Base-by-base conservation (phyloP, 2,888 invertebrate genomes). In the Pristionchus fissidentatus region DNA sequence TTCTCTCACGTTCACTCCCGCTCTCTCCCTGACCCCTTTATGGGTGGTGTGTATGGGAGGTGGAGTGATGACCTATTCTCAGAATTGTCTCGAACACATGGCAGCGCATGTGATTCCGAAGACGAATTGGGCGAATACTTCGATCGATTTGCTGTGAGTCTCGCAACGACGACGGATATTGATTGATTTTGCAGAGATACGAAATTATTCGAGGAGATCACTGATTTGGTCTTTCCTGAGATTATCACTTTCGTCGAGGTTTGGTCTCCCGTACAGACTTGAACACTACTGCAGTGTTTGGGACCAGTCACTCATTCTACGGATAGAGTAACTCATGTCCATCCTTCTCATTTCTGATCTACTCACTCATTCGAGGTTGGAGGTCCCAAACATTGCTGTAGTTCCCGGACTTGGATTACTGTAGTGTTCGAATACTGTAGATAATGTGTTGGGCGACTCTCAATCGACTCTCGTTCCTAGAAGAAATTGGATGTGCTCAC, bases 11-110 rank as follows among this genome's bases (percentile, higher is more conserved):
- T n/a, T n/a, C n/a, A n/a, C n/a, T n/a, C n/a, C n/a, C n/a, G n/a
- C n/a, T n/a, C n/a, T n/a, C n/a, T n/a, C n/a, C n/a, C n/a, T n/a
- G n/a, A n/a, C n/a, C n/a, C n/a, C n/a, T n/a, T n/a, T n/a, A n/a
- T n/a, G n/a, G n/a, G n/a, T n/a, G n/a, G n/a, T n/a, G n/a, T n/a
- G n/a, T n/a, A n/a, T n/a, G n/a, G n/a, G n/a, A n/a, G n/a, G n/a
- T n/a, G n/a, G n/a, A n/a, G n/a, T n/a, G n/a, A n/a, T n/a, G n/a
- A n/a, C n/a, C n/a, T n/a, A n/a, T n/a, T n/a, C 26, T 73, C 75
- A 75, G 75, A 75, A 75, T 46, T 75, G 75, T 13, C 75, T 75
- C 15, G 15, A 75, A 7, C 32, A 75, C 49, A 46, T 75, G 46
- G 46, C 32, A 15, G 46, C 19, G 4, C 1, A n/a, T 13, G 75